phyloP scores from a whole-genome alignment of 1,140 invertebrate genomes.

The Neocloeon triangulifer region DNA sequence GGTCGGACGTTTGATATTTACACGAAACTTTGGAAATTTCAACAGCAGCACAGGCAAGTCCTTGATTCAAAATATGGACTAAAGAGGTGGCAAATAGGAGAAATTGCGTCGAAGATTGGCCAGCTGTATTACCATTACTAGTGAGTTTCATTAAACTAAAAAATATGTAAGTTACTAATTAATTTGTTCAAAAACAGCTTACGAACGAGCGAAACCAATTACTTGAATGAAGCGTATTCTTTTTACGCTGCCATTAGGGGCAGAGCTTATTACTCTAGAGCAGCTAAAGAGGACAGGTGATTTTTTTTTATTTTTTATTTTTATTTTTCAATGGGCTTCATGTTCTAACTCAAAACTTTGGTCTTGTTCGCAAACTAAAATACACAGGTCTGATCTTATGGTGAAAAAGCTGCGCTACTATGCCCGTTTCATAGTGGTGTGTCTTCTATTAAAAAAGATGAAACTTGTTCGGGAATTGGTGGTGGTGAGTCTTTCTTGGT shows the following conservation, averaged over 20 bases:
- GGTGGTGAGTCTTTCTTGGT: constrained; percentile 21
- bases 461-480: constrained; percentile 82
- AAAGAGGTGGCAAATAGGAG: constrained; percentile 96
- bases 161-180: constrained; percentile 8
- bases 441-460: constrained; percentile 82
- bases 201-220: constrained; percentile 86
- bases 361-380: not conserved
- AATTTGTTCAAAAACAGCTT: constrained; percentile 43
- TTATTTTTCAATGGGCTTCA: not conserved
- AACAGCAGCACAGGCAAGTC: constrained; percentile 78
- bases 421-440: constrained; percentile 90
- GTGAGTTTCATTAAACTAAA: constrained; percentile 32
- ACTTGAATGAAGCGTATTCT: constrained; percentile 85
- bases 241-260: constrained; percentile 91
- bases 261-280: constrained; percentile 82
- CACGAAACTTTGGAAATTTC: constrained; percentile 96
- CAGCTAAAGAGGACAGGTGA: constrained; percentile 70
- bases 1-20: constrained; percentile 94
- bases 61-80: constrained; percentile 86
- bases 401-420: constrained; percentile 95
- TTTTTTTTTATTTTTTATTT: not conserved
- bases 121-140: constrained; percentile 99
- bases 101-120: constrained; percentile 96
- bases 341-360: constrained; percentile 1
- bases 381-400: constrained; percentile 67